Percentiles rank a stretch among this genome's conserved stretches.
Conservation (phyloP, 37 sponge, comb jelly and placozoan species). For the Cliona cf. orientalis region DNA sequence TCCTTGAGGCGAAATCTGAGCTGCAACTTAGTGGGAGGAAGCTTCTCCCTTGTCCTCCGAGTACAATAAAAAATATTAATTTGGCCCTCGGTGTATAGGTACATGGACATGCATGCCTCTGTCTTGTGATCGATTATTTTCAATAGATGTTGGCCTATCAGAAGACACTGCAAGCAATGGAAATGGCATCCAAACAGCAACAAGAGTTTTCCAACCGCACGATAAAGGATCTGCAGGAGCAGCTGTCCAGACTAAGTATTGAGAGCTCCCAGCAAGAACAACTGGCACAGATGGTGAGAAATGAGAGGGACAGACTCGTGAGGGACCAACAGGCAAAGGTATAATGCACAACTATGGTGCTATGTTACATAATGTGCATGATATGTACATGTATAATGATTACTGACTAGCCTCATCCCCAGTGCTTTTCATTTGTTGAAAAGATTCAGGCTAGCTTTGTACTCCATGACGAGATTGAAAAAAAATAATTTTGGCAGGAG, state of each 20-base stretch:
- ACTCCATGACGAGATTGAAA: no score
- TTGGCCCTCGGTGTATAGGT: no score
- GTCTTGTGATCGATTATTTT: not conserved
- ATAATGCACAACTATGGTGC: no score
- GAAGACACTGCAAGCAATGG: slow-evolving; percentile 38
- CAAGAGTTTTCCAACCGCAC: slow-evolving; percentile 22
- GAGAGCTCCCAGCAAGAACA: slow-evolving; percentile 28
- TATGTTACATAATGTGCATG: no score
- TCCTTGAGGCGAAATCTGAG: no score
- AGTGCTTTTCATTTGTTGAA: no score
- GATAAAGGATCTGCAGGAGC: slow-evolving; percentile 17
- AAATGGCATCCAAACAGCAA: slow-evolving; percentile 30
- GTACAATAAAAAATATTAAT: no score
- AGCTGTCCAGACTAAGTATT: not conserved
- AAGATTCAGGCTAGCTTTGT: no score
- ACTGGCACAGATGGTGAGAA: not conserved
- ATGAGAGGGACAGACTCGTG: slow-evolving; percentile 27
- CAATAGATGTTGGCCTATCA: slow-evolving; percentile 5
- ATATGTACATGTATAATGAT: no score
- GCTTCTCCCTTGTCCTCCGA: not conserved
- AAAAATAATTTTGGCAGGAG: no score
- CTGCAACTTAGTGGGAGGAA: no score
- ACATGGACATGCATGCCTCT: not conserved
- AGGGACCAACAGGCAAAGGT: slow-evolving; percentile 29
- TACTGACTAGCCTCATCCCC: no score